phyloP scores from a whole-genome alignment of 2,113 vertebrate species.

The Cygnus atratus region DNA sequence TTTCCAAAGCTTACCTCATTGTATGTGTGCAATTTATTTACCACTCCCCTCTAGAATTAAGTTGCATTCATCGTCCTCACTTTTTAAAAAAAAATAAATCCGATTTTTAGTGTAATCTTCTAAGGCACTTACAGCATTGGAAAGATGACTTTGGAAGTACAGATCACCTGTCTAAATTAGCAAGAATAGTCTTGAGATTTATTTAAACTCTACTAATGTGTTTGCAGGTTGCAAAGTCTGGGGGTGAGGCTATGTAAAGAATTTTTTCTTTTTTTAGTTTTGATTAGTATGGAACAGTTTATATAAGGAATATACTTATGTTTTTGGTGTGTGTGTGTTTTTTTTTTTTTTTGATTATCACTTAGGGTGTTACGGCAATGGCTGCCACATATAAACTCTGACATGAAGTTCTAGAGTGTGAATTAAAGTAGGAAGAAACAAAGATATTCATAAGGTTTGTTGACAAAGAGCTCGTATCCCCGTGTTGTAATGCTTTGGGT shows the following conservation, averaged over 20 bases:
- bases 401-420: not conserved
- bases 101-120: not conserved
- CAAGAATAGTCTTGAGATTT: not conserved
- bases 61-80: not conserved
- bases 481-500: rapidly evolving
- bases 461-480: not conserved
- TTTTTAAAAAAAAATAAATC: not conserved
- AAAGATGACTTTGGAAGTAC: not conserved
- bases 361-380: no score
- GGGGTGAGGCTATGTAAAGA: not conserved
- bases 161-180: not conserved
- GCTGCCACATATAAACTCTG: no score
- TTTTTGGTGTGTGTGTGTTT: not conserved
- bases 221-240: not conserved
- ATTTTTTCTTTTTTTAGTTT: rapidly evolving
- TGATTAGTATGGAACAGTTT: not conserved
- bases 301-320: not conserved
- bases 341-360: not conserved
- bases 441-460: rapidly evolving
- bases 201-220: not conserved
- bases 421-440: not conserved
- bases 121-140: not conserved
- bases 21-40: not conserved
- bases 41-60: not conserved
- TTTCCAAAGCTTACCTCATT: not conserved